phyloP scores from a whole-genome alignment of 2,113 vertebrate species.

The Emydocephalus ijimae region DNA sequence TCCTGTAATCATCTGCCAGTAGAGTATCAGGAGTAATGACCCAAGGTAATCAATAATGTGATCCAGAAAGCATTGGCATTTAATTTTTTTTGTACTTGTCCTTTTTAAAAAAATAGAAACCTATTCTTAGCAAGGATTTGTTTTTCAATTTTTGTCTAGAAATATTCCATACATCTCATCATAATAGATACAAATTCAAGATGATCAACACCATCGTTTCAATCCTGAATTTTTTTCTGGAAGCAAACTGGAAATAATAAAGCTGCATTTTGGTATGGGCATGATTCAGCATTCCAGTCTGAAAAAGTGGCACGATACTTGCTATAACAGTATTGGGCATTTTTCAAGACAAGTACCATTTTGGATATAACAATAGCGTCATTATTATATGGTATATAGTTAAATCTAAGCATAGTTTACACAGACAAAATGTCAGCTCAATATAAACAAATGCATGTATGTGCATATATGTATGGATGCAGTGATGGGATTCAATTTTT shows the following conservation, averaged over 20 bases:
- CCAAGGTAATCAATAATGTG: neutral
- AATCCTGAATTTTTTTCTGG: neutral
- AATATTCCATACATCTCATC: neutral
- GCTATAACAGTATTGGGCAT: neutral
- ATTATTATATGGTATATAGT: neutral
- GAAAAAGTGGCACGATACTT: neutral
- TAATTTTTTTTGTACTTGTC: neutral
- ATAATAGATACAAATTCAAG: neutral
- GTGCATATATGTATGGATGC: neutral
- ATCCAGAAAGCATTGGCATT: neutral
- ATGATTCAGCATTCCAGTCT: neutral
- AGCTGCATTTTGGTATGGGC: neutral
- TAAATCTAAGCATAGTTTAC: neutral
- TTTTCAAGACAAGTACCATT: neutral
- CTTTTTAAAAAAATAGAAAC: neutral
- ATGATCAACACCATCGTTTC: neutral
- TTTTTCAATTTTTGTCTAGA: neutral
- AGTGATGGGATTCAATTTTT: too few species aligned
- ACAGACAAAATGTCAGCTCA: neutral
- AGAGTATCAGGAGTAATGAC: neutral
- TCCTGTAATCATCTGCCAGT: slow-evolving; percentile 16
- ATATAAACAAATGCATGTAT: neutral
- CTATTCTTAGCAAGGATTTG: neutral
- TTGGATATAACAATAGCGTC: neutral
- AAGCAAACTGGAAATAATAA: neutral